Evolutionary conservation across 1,140 invertebrate species (phyloP).

Genomic region (Aricia agestis): DNA sequence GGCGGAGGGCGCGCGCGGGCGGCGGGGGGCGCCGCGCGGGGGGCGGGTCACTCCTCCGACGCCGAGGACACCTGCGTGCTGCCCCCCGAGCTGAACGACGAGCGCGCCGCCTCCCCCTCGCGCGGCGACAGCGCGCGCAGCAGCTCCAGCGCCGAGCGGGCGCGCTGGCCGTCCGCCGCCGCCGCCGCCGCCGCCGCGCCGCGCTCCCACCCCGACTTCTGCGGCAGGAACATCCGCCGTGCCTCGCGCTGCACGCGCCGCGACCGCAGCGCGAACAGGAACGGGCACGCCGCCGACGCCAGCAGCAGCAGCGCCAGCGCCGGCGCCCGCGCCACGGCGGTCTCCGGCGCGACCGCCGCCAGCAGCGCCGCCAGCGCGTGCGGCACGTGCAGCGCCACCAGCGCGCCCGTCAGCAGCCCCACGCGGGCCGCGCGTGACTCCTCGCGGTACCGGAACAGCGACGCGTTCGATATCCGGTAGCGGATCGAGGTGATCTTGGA

Average conservation of each 20-base stretch:
- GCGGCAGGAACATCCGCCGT: constrained; percentile 62
- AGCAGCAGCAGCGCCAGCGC: constrained; percentile 81
- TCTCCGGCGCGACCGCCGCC: constrained; percentile 72
- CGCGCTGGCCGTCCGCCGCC: constrained; percentile 56
- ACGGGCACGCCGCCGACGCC: constrained; percentile 83
- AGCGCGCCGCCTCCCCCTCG: constrained; percentile 62
- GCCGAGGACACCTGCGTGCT: constrained; percentile 67
- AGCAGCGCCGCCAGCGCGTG: constrained; percentile 80
- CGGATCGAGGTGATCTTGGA: constrained; percentile 83
- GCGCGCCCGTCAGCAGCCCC: constrained; percentile 77
- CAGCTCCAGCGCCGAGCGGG: constrained; percentile 62
- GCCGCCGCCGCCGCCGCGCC: constrained; percentile 51
- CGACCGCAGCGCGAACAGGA: constrained; percentile 87
- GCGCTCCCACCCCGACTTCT: constrained; percentile 62
- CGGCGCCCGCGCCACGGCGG: constrained; percentile 61
- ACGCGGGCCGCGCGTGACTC: constrained; percentile 88
- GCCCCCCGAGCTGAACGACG: constrained; percentile 68
- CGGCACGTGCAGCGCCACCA: constrained; percentile 84
- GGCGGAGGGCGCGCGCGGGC: constrained; percentile 29
- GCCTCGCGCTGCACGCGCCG: constrained; percentile 84
- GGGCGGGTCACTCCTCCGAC: constrained; percentile 65
- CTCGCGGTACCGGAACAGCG: constrained; percentile 88
- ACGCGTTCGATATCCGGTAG: constrained; percentile 87
- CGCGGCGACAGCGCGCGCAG: constrained; percentile 58
- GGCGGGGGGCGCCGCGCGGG: constrained; percentile 37